These are phyloP conservation scores for Marcusenius ussheri DNA, from an alignment of 2,113 vertebrate genomes.

Conservation along the genomic window DNA sequence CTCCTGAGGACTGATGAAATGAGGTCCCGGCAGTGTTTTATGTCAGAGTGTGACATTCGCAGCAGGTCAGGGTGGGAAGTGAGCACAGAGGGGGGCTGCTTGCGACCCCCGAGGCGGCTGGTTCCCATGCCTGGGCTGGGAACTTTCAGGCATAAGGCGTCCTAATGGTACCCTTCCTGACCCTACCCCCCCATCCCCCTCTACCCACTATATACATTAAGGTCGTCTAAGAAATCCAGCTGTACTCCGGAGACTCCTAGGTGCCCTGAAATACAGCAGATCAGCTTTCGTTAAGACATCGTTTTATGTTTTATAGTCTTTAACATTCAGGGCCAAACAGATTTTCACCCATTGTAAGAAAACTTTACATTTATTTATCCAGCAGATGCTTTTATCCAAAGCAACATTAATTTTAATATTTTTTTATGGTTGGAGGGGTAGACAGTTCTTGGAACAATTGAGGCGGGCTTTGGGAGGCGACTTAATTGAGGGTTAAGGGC, in stretches of 20 bases:
- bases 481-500: neutral
- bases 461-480: too few relatives aligned
- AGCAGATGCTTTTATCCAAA: neutral
- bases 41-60: conserved; percentile 6
- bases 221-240: neutral
- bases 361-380: neutral
- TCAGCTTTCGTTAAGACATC: neutral
- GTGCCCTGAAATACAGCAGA: neutral
- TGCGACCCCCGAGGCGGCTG: neutral
- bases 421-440: neutral
- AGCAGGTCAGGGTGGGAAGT: neutral
- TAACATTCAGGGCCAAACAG: neutral
- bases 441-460: neutral
- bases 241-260: neutral
- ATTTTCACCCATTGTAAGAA: neutral
- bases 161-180: neutral
- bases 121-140: conserved; percentile 20
- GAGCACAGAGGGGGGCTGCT: neutral
- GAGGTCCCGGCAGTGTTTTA: neutral
- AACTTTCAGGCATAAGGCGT: neutral
- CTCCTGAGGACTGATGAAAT: conserved; percentile 6
- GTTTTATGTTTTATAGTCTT: neutral
- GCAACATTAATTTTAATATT: neutral
- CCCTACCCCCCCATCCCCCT: neutral
- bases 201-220: neutral